Evolutionary conservation across 2,113 vertebrate genomes (phyloP).

Genomic region (Sinocyclocheilus anshuiensis): DNA sequence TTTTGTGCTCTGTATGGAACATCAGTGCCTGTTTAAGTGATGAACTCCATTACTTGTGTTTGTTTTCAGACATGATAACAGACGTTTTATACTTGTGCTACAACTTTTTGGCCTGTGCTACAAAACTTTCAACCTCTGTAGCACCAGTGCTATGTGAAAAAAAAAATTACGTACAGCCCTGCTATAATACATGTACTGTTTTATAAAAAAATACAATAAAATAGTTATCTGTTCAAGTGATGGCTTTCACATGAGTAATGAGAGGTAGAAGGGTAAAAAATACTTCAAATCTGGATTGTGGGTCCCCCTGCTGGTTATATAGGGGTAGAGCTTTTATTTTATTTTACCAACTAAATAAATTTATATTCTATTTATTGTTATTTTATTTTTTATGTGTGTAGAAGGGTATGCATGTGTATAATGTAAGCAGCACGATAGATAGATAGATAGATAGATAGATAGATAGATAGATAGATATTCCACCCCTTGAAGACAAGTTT

Average conservation of each 20-base stretch:
- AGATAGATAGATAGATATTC: not conserved
- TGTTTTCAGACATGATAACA: too few relatives aligned
- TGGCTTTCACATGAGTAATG: not conserved
- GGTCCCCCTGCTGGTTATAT: constrained; percentile 46
- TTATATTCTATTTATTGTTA: not conserved
- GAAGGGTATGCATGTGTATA: not conserved
- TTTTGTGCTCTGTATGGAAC: too few relatives aligned
- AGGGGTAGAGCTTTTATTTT: too few relatives aligned
- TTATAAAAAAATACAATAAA: not conserved
- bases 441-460: not conserved
- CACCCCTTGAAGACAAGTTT: not conserved
- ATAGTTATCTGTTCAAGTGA: not conserved
- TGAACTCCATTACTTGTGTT: too few relatives aligned
- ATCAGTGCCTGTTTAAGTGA: too few relatives aligned
- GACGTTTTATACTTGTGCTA: too few relatives aligned
- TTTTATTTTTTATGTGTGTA: not conserved
- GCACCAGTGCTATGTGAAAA: too few relatives aligned
- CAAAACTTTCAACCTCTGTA: too few relatives aligned
- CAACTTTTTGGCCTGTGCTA: too few relatives aligned
- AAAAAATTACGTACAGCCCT: too few relatives aligned
- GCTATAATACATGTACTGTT: not conserved
- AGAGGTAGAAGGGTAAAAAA: not conserved
- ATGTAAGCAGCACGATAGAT: not conserved
- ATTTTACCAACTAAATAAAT: too few relatives aligned
- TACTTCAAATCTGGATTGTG: not conserved